Evolutionary conservation across 2,888 invertebrate species (phyloP), one percentile per base, ranked within the genome.

Genomic region (Sphaerophoria taeniata): DNA sequence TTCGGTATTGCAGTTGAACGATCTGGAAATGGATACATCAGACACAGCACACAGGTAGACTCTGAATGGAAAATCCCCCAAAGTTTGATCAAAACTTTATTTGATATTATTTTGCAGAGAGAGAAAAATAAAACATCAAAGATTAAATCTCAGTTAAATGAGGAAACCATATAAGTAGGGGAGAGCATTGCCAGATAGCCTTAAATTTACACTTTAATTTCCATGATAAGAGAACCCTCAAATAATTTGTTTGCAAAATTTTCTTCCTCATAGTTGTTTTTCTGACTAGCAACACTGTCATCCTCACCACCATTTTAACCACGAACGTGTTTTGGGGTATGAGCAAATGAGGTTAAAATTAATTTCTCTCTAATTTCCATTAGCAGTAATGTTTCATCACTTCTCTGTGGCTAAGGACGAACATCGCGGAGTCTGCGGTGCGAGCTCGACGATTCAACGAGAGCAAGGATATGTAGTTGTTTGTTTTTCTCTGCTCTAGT

Each of bases 311-410:
- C n/a, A 45, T 45, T 33, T n/a, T 16, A 5, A 55, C 2, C 5
- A 0, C 34, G 7, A 51, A 12, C 6, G 43, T 43, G 5, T 39
- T 60, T 24, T 11, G 43, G 6, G 60, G 47, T 53, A 14, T 36
- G 33, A 36, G 65, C 6, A 6, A 63, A 65, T n/a, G 33, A 36
- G 70, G 49, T 70, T 75, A 45, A 74, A 75, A 63, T 70, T 70
- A 74, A 75, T 70, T 74, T 80, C 63, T 63, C 63, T 80, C 56
- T 65, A 70, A 80, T 80, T 65, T 75, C 75, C 80, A 80, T 80
- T 80, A 80, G 70, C 74, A 55, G 24, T 53, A 69, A 69, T 79
- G 61, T 55, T 79, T 55, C 74, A 60, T 79, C 69, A 39, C 61
- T 69, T 55, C 70, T 63, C 61, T 45, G 69, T 70, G 49, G 49